A percentile compares a stretch with the other conserved stretches of the same genome.
phyloP scores from a whole-genome alignment of 1,140 invertebrate species.

The Helicorthomorpha holstii region DNA sequence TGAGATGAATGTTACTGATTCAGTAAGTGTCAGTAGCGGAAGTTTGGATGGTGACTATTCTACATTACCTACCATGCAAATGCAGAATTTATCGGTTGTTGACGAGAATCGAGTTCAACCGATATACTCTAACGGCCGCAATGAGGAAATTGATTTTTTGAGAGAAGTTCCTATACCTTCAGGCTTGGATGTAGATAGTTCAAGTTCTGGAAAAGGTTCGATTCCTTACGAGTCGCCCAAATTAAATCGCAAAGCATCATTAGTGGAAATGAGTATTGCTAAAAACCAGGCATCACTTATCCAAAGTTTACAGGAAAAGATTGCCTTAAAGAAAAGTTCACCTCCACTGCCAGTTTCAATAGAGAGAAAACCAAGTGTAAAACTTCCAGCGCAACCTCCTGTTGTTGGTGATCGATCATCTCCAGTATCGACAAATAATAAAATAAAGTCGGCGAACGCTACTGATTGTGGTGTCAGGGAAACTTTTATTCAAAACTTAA shows the following conservation, averaged over 20 bases:
- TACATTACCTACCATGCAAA: too few relatives aligned
- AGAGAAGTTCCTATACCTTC: too few relatives aligned
- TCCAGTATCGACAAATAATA: background rate
- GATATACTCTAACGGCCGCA: too few relatives aligned
- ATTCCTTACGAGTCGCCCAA: background rate
- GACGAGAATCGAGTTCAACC: too few relatives aligned
- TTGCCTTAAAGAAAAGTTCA: slow-evolving; percentile 16
- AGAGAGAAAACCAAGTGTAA: slow-evolving; percentile 6
- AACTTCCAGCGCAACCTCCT: slow-evolving; percentile 5
- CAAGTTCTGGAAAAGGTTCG: background rate
- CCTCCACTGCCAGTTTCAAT: slow-evolving; percentile 7
- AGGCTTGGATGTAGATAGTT: too few relatives aligned
- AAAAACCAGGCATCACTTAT: slow-evolving; percentile 25
- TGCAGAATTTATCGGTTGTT: too few relatives aligned
- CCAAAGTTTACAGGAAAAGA: slow-evolving; percentile 49
- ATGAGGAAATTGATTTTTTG: too few relatives aligned
- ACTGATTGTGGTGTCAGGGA: background rate
- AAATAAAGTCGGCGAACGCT: background rate
- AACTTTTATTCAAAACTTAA: slow-evolving; percentile 53
- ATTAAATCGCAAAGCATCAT: background rate
- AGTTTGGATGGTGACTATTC: too few relatives aligned
- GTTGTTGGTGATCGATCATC: background rate
- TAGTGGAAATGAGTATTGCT: slow-evolving; percentile 8
- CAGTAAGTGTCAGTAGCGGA: too few relatives aligned
- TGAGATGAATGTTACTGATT: too few relatives aligned